A percentile compares a stretch with the other conserved stretches of the same genome.
Conservation (phyloP, 2,888 invertebrate species). For the Thymelicus acteon region DNA sequence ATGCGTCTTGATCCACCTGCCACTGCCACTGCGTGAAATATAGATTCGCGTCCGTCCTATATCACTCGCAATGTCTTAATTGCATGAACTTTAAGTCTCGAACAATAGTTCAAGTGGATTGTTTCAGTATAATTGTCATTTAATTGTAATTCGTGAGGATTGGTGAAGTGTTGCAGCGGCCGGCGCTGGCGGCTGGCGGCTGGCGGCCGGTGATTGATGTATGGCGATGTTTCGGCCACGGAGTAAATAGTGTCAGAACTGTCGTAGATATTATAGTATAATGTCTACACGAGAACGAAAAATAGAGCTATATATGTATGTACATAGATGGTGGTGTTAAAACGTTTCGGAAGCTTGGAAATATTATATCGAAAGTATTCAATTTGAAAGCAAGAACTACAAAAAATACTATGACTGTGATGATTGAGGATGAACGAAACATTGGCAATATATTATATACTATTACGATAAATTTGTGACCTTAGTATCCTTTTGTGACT, state of each 20-base stretch:
- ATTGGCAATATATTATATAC: too few species aligned
- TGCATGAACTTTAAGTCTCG: constrained; percentile 32
- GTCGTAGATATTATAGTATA: not conserved
- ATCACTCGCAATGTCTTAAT: constrained; percentile 28
- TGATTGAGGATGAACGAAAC: too few species aligned
- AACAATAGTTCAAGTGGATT: constrained; percentile 32
- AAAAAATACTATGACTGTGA: too few species aligned
- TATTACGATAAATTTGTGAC: too few species aligned
- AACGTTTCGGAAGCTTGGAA: too few species aligned
- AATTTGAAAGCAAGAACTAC: too few species aligned
- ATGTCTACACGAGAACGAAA: not conserved
- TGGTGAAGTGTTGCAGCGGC: constrained; percentile 15
- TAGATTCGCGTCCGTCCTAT: constrained; percentile 10
- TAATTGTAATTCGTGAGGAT: constrained; percentile 31
- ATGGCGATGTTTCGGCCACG: not conserved
- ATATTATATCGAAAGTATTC: too few species aligned
- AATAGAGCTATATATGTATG: not conserved
- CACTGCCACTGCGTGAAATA: constrained; percentile 8
- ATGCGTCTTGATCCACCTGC: constrained; percentile 17
- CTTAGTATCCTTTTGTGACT: too few species aligned
- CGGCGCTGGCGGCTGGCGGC: not conserved
- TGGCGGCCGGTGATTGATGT: constrained; percentile 25
- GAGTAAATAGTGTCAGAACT: constrained; percentile 1
- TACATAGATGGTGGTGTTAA: too few species aligned
- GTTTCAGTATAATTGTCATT: constrained; percentile 33